A percentile compares a stretch with the other conserved stretches of the same genome.
Evolutionary conservation across 1,140 invertebrate species (phyloP).

Genomic region (Myzus persicae): DNA sequence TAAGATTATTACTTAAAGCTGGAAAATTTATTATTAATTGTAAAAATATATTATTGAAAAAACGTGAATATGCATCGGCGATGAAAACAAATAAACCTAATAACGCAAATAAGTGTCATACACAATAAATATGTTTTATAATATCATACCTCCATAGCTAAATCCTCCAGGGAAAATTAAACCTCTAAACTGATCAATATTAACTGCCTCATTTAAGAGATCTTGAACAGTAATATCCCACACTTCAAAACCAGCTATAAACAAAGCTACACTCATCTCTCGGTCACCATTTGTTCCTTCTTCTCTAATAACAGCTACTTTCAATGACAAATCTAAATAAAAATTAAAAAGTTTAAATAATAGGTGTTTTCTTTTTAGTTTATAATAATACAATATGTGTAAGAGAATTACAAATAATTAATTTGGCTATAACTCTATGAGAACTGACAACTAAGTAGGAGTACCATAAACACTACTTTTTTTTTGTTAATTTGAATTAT

Average conservation of each 20-base stretch:
- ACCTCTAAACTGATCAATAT: slow-evolving; percentile 83
- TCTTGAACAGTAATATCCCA: slow-evolving; percentile 94
- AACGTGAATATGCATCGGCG: not conserved
- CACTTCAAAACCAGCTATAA: slow-evolving; percentile 89
- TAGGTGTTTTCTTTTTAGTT: not conserved
- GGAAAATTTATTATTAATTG: not conserved
- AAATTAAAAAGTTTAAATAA: not conserved
- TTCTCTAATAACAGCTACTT: slow-evolving; percentile 91
- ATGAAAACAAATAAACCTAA: not conserved
- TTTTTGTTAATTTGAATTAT: no score
- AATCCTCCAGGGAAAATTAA: slow-evolving; percentile 96
- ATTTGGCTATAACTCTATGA: not conserved
- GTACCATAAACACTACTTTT: not conserved
- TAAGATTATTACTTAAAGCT: not conserved
- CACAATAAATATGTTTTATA: not conserved
- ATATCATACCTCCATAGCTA: slow-evolving; percentile 83
- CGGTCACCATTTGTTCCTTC: slow-evolving; percentile 97
- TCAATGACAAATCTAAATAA: slow-evolving; percentile 66
- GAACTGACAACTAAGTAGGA: not conserved
- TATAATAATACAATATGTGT: not conserved
- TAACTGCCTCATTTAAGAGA: slow-evolving; percentile 74
- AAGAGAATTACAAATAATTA: not conserved
- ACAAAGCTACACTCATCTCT: slow-evolving; percentile 96
- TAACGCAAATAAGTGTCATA: not conserved
- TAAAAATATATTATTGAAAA: not conserved